Base-by-base conservation (phyloP, 2,888 invertebrate genomes). In the Mactromeris polynyma region DNA sequence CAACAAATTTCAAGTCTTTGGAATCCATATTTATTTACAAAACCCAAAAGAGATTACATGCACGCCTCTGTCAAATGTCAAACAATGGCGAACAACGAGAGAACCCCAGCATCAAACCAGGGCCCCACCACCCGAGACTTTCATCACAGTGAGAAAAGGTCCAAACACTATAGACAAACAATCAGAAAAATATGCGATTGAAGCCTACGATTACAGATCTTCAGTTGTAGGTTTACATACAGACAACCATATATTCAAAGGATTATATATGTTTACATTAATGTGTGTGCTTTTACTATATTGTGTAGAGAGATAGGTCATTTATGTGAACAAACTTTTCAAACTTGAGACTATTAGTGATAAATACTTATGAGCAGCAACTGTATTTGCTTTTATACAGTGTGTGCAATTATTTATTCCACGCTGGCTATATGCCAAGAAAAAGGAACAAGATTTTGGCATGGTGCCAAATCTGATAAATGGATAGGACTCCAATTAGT, bases 21-120 rank as follows among this genome's bases (percentile, higher is more conserved):
- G 95, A 58, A 92, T 95, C 51, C 95, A 95, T 58, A 92, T 95
- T 77, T 96, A 94, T 93, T 93, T 96, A n/a, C 94, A 94, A 83
- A 91, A 94, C 51, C 94, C 93, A 26, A 94, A 93, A 87, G 58
- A 87, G 83, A 83, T 93, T 54, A 82, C 90, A 77, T 93, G 93
- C 80, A 83, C 69, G n/a, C 38, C 89, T n/a, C 40, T 89, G 80
- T 64, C 86, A 11, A 82, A 87, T 33, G 86, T 87, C 31, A 83
- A 82, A 78, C 82, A 82, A 54, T 73, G 58, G 31, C 26, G 36
- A 31, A 87, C 86, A 31, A 81, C 81, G 11, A 33, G n/a, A 77
- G 46, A 58, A 51, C 81, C 82, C 2, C 36, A 26, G 46, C 54
- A 51, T 31, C 26, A 77, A 14, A 58, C 82, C 14, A 42, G 31